phyloP scores from a whole-genome alignment of 2,888 invertebrate species.

The Exocentrus adspersus region DNA sequence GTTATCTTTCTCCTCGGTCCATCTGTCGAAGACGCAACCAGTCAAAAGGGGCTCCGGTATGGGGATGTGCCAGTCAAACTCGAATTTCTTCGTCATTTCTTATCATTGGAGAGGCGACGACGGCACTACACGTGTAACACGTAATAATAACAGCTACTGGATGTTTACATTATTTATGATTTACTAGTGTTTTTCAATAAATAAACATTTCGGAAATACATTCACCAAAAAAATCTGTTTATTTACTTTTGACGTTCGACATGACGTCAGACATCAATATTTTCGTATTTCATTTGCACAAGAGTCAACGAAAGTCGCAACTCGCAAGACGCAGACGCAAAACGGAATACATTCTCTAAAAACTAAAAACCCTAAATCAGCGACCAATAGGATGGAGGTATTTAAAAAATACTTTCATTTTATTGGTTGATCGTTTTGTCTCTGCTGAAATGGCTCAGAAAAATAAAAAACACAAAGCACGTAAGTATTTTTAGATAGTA shows the following conservation, averaged over 20 bases:
- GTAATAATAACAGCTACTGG: not conserved
- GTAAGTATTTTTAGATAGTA: no score
- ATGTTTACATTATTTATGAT: conserved; percentile 22
- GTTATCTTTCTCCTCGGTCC: conserved; percentile 97
- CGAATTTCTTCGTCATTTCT: conserved; percentile 96
- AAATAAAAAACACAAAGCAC: no score
- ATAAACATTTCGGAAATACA: conserved; percentile 22
- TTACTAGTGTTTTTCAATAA: conserved; percentile 3
- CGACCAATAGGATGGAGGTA: no score
- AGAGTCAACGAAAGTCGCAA: not conserved
- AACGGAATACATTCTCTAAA: no score
- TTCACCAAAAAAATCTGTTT: conserved; percentile 19
- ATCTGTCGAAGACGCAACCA: conserved; percentile 94
- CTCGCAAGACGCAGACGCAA: not conserved
- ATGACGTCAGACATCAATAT: conserved; percentile 27
- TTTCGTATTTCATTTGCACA: conserved; percentile 4
- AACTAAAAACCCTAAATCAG: no score
- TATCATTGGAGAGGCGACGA: conserved; percentile 6
- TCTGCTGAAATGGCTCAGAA: no score
- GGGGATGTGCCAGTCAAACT: conserved; percentile 97
- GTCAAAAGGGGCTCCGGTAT: conserved; percentile 87
- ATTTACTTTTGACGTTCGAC: conserved; percentile 28
- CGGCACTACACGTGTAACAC: conserved; percentile 2
- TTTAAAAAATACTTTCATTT: no score
- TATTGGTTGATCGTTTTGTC: no score